Base-by-base conservation (phyloP, 2,797 vertebrate genomes). In the Artibeus jamaicensis region DNA sequence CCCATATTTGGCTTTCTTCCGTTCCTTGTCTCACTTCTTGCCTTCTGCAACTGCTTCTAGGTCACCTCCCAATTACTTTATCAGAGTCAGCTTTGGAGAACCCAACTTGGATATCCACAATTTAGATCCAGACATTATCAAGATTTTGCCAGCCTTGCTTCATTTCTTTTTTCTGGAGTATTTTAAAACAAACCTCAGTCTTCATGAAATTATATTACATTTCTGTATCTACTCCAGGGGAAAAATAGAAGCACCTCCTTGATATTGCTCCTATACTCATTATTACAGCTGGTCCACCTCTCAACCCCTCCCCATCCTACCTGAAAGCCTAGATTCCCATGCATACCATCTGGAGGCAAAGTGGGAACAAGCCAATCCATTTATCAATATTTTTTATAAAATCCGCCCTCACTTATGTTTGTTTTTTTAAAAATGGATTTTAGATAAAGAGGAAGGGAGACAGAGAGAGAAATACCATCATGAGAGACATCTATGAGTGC, bases 281-380 rank as follows among this genome's bases (percentile, higher is more conserved):
- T 34, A 29, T 24, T 22, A 1, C 8, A 6, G 29, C 7, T 3
- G 5, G 22, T n/a, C 14, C 3, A 1, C 39, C 55, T 67, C 32
- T 34, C n/a, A 68, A 9, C 5, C 16, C 32, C 26, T 19, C 32
- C 19, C 44, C 12, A 6, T 6, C 59, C 39, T 8, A 34, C 6
- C 3, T 0, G 0, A 19, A 39, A 53, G 37, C 53, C 39, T 0
- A 5, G 48, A 26, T 53, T 14, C 37, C 65, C 53, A 57, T 0
- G 3, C 0, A 0, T 42, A 24, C 44, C 44, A 19, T 65, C 29
- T n/a, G 76, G n/a, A 73, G 70, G 42, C 46, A 77, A 22, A 34
- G 12, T 50, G 70, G 82, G 34, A 74, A 50, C 4, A 0, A 16
- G 22, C n/a, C 24, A 29, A 65, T 37, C 34, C 2, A 0, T 32